Base-by-base conservation (phyloP, 2,113 vertebrate species). In the Sturnira hondurensis region DNA sequence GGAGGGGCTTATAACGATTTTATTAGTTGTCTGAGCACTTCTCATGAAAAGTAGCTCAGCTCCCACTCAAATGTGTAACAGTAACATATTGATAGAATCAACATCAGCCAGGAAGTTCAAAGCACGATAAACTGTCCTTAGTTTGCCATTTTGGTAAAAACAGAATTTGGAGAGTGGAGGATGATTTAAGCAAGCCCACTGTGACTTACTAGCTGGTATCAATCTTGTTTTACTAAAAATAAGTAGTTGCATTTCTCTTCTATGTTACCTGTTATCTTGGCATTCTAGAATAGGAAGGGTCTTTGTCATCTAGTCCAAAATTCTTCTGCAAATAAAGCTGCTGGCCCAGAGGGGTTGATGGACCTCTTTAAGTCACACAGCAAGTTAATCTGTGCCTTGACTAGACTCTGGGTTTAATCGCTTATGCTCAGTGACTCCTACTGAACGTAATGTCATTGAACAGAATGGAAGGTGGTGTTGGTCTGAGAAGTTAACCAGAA, bases 91-190 rank as follows among this genome's bases (percentile, higher is more conserved):
- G 94, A 98, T 92, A 97, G 96, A 93, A 98, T 97, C 96, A 97
- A 97, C 90, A 88, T 16, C 94, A 97, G 95, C 95, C 97, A 98
- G 95, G 76, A 97, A 98, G 97, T 98, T 97, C 94, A 98, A 98
- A 98, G 45, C n/a, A 96, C 85, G 97, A 97, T 97, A 97, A 94
- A 91, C 77, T 81, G 85, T 16, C 96, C 97, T 63, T 94, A 98
- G 97, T 65, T 97, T 95, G 97, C 71, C 16, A 3, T 81, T 93
- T 97, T 90, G 94, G 94, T 95, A 93, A 96, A 97, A 97, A 92
- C 68, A 93, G 90, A 97, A 96, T 96, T 95, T 95, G 94, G 93
- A 97, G 89, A 94, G 91, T 96, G 38, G 14, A 36, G 50, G 89
- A 74, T 45, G 67, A 20, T 76, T 89, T 77, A 70, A 63, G 81